Evolutionary conservation across 2,888 invertebrate genomes (phyloP), one percentile per base, ranked within the genome.

Genomic region (Xestia ashworthii): DNA sequence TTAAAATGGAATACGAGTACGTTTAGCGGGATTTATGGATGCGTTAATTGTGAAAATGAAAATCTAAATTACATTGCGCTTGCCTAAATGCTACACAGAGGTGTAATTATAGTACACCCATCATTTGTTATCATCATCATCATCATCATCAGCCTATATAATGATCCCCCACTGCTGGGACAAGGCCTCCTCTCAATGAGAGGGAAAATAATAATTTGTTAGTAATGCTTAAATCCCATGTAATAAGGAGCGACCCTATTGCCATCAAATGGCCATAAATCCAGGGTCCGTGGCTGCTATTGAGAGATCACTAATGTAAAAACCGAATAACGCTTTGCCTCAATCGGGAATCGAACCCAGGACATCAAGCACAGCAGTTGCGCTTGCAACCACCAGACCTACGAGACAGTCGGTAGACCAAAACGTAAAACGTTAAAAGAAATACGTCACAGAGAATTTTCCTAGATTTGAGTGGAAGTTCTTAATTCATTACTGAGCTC

Each of bases 401-500:
- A 55, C 22, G 1, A 55, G n/a, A 11, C n/a, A 55, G 11, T n/a
- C n/a, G 0, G 55, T 55, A n/a, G 53, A 55, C 3, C n/a, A n/a
- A 22, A 50, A 22, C 19, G 3, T 5, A 9, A 22, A 9, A 48
- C 48, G 16, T 5, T 5, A 16, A 53, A 50, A 19, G 19, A 53
- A 53, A 53, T 22, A 3, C 50, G 53, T 53, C 9, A 53, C 22
- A 53, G 8, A 22, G 9, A 53, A 16, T 16, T 19, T 46, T 46
- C 12, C 9, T 70, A 73, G 1, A 41, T 71, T 58, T 72, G 22
- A 53, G 38, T n/a, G 53, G 16, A 55, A 12, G 60, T 22, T 71
- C 6, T 74, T 76, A 74, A 76, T 87, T 74, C 53, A 78, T 87
- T 87, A 84, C 64, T 60, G 38, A 66, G 41, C 50, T 65, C 53